Evolutionary conservation across 2,888 invertebrate species (phyloP), one percentile per base, ranked within the genome.

Genomic region (Orthonevra nobilis): DNA sequence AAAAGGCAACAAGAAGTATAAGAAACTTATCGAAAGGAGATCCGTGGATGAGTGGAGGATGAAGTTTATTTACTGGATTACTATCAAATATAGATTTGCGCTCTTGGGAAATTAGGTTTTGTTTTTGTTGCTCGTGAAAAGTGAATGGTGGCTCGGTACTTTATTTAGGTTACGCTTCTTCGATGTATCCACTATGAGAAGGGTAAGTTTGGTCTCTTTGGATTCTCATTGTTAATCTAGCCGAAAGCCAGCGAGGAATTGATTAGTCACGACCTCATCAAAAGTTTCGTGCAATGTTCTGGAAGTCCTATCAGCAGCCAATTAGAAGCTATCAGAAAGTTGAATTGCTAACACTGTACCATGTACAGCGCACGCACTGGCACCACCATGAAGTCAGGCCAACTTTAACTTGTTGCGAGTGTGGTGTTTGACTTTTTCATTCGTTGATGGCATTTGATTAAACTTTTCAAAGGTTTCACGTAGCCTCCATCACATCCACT

Each of bases 231-330:
- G 42, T 54, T 68, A 73, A 72, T 72, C 60, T 54, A 15, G 42
- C 52, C 30, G 75, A 75, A 70, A 70, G 70, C 61, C 56, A 56
- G 75, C 42, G 63, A 50, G 26, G 50, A 73, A 66, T 79, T 73
- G 64, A 79, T 79, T 79, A 79, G 79, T 79, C 79, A 79, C 72
- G 79, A 79, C 66, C 79, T 79, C 66, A 79, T 79, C 73, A 79
- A 73, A 79, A 79, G 42, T 79, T 79, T 68, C 50, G 50, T 63
- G 70, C 63, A 46, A 28, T 61, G 44, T 61, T 32, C 73, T 48
- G 61, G 56, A 73, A 79, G 66, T 79, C 38, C 58, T 58, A 73
- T 79, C 79, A 66, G 61, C 66, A 79, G 60, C 66, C 79, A 79
- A 79, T 79, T 77, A 77, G 77, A 72, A 72, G 64, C 77, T 77